phyloP scores from a whole-genome alignment of 2,113 vertebrate genomes.

The Canis aureus region DNA sequence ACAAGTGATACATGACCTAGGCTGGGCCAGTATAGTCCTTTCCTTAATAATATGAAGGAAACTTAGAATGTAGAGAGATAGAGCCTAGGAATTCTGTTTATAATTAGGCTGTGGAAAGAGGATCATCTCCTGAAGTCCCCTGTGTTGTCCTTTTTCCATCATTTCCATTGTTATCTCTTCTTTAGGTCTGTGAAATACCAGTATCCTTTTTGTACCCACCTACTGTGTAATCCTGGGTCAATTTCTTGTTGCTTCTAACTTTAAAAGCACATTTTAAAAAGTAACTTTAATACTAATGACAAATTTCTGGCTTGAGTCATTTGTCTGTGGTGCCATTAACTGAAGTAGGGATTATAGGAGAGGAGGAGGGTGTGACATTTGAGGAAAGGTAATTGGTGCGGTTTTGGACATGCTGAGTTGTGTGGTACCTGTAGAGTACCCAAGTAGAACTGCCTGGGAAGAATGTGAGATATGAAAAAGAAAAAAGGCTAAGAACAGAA shows the following conservation, averaged over 20 bases:
- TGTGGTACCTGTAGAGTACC: not conserved
- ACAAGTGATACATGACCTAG: not conserved
- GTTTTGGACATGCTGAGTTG: not conserved
- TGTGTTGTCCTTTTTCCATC: not conserved
- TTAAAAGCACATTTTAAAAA: not conserved
- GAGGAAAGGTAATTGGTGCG: not conserved
- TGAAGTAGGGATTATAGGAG: not conserved
- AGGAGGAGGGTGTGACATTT: not conserved
- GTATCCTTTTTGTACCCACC: not conserved
- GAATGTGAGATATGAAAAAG: not conserved
- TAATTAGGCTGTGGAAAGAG: not conserved
- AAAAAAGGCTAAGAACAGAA: not conserved
- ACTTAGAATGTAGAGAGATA: not conserved
- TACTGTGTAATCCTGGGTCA: not conserved
- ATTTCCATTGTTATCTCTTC: not conserved
- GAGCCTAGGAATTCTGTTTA: not conserved
- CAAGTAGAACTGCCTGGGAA: not conserved
- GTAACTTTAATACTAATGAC: not conserved
- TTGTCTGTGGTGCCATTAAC: not conserved
- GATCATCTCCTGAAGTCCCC: not conserved
- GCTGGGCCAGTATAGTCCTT: not conserved
- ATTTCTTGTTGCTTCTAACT: constrained; percentile 7
- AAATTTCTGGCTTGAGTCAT: not conserved
- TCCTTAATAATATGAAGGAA: not conserved
- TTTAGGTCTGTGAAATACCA: constrained; percentile 21